Percentiles rank a stretch among this genome's conserved stretches.
phyloP scores from a whole-genome alignment of 1,140 invertebrate species.

The Ips typographus region DNA sequence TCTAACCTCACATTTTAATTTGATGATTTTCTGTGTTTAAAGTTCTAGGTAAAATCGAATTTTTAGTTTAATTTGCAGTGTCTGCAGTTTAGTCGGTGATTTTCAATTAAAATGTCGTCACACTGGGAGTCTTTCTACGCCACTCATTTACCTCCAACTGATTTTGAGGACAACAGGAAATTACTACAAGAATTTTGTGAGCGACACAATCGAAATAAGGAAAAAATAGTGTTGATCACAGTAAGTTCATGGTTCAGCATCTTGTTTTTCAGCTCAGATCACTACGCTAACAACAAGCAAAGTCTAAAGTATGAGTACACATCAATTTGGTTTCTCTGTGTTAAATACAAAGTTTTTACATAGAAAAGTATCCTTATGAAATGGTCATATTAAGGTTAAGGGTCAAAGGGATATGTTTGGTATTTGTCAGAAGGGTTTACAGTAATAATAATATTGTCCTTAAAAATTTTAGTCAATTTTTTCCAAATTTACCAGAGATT shows the following conservation, averaged over 20 bases:
- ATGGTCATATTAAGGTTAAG: not conserved
- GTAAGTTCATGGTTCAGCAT: slow-evolving; percentile 56
- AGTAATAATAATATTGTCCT: too few relatives aligned
- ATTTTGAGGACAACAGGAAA: slow-evolving; percentile 71
- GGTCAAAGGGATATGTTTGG: not conserved
- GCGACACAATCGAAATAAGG: slow-evolving; percentile 62
- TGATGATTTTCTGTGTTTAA: not conserved
- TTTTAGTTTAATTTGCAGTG: too few relatives aligned
- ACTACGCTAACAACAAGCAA: too few relatives aligned
- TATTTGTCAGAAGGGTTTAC: too few relatives aligned
- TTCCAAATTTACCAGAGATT: too few relatives aligned
- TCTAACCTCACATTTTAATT: slow-evolving; percentile 7
- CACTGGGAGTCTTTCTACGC: slow-evolving; percentile 81
- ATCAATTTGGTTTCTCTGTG: too few relatives aligned
- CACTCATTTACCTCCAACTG: slow-evolving; percentile 69
- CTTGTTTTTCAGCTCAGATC: too few relatives aligned
- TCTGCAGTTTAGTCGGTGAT: not conserved
- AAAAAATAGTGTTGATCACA: slow-evolving; percentile 75
- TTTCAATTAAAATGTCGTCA: slow-evolving; percentile 53
- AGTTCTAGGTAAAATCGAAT: too few relatives aligned
- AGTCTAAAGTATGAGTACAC: too few relatives aligned
- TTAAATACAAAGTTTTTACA: too few relatives aligned
- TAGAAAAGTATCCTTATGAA: not conserved
- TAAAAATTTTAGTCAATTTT: too few relatives aligned
- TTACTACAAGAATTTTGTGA: slow-evolving; percentile 71